Percentiles rank a stretch among this genome's conserved stretches.
phyloP scores from a whole-genome alignment of 2,113 vertebrate genomes.

The Fulica atra region DNA sequence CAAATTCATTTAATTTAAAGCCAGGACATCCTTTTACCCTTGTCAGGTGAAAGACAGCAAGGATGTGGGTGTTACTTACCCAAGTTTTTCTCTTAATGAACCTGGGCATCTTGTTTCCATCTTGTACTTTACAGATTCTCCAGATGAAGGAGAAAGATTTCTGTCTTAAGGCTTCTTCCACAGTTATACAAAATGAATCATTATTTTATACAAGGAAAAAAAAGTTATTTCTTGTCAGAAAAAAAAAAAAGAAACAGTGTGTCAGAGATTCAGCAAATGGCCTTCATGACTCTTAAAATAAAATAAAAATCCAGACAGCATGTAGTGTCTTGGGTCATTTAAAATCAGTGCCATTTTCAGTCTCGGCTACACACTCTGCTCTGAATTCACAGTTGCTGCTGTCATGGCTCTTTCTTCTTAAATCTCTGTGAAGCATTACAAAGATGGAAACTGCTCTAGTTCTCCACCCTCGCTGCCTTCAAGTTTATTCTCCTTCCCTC shows the following conservation, averaged over 20 bases:
- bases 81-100: background rate
- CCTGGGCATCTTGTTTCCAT: background rate
- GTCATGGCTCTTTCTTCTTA: background rate
- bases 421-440: background rate
- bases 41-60: background rate
- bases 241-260: background rate
- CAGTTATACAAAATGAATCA: background rate
- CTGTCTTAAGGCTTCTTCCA: background rate
- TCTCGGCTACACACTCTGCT: background rate
- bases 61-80: background rate
- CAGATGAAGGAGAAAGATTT: background rate
- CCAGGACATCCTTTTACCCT: background rate
- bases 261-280: background rate
- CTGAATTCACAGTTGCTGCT: background rate
- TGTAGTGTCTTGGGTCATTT: background rate
- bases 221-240: background rate
- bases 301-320: background rate
- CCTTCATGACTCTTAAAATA: background rate
- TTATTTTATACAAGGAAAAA: background rate
- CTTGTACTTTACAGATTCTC: background rate
- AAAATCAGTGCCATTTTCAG: background rate
- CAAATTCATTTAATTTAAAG: background rate
- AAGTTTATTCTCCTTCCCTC: background rate
- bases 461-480: background rate
- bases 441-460: background rate